Evolutionary conservation across 2,797 vertebrate genomes (phyloP).

Genomic region (Aplochiton taeniatus): DNA sequence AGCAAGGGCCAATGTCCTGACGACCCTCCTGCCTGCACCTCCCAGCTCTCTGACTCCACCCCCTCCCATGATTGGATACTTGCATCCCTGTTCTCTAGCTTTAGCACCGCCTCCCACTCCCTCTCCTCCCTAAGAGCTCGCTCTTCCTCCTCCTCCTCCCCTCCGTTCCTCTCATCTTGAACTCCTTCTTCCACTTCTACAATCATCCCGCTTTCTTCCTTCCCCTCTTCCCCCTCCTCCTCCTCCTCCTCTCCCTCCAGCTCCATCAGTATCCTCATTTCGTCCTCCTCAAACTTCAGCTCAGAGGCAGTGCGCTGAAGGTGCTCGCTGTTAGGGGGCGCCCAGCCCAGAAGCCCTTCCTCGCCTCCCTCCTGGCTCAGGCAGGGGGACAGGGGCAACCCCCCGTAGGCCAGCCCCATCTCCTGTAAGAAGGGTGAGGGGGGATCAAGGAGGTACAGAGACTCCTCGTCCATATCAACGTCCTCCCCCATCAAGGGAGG

Average conservation of each 20-base stretch:
- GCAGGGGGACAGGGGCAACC: constrained; percentile 89
- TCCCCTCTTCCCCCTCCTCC: constrained; percentile 69
- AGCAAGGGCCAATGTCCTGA: constrained; percentile 75
- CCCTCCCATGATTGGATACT: constrained; percentile 36
- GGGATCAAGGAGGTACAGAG: constrained; percentile 76
- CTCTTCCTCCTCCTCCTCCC: constrained; percentile 57
- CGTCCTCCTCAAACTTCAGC: constrained; percentile 94
- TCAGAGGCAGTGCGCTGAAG: constrained; percentile 91
- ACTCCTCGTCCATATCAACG: constrained; percentile 75
- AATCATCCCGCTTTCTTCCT: constrained; percentile 64
- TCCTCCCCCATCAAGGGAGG: constrained; percentile 75
- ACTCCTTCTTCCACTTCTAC: constrained; percentile 58
- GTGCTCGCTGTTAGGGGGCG: constrained; percentile 60
- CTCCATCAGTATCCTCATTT: constrained; percentile 83
- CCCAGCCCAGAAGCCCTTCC: constrained; percentile 76
- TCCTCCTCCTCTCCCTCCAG: constrained; percentile 66
- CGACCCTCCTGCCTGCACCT: constrained; percentile 59
- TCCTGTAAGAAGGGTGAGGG: constrained; percentile 80
- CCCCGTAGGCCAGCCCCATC: constrained; percentile 64
- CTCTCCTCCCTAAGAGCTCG: constrained; percentile 71
- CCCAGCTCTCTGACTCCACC: constrained; percentile 69
- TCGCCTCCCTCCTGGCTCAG: constrained; percentile 89
- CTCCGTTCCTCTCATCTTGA: constrained; percentile 6
- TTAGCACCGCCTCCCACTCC: constrained; percentile 82
- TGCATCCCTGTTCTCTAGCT: constrained; percentile 78